These are phyloP conservation scores for Heterotis niloticus DNA, from an alignment of 2,113 vertebrate genomes.

Conservation along the genomic window DNA sequence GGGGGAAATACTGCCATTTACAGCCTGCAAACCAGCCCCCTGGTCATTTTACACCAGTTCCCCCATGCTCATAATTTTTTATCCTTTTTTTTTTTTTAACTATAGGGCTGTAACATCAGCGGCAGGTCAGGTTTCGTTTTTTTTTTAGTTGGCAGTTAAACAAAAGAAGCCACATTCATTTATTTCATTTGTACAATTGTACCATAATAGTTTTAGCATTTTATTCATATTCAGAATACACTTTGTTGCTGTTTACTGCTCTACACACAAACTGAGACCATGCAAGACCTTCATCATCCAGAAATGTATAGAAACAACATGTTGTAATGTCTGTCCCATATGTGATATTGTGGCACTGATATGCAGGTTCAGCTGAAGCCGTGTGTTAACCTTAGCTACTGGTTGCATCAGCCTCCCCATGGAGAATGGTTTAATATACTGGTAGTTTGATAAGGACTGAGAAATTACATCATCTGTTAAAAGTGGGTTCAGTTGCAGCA, in stretches of 20 bases:
- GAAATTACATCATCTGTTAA: conserved; percentile 14
- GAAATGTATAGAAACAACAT: not conserved
- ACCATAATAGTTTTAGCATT: not conserved
- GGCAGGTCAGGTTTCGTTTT: conserved; percentile 64
- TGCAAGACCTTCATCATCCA: not conserved
- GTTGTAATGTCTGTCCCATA: not conserved
- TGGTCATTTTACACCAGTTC: conserved; percentile 72
- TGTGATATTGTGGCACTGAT: not conserved
- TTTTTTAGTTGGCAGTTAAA: conserved; percentile 2
- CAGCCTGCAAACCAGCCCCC: conserved; percentile 64
- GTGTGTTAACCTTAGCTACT: not conserved
- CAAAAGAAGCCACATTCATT: not conserved
- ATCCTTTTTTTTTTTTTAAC: conserved; percentile 63
- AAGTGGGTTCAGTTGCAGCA: no score
- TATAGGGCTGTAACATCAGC: conserved; percentile 71
- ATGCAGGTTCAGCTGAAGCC: not conserved
- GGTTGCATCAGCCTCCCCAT: not conserved
- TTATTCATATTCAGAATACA: not conserved
- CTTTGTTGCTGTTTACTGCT: not conserved
- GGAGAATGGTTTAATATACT: conserved; percentile 7
- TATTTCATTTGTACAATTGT: no score
- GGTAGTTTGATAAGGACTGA: not conserved
- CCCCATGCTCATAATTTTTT: conserved; percentile 81
- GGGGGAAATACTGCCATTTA: conserved; percentile 86
- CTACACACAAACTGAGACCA: not conserved